A percentile compares a stretch with the other conserved stretches of the same genome.
Evolutionary conservation across 2,113 vertebrate genomes (phyloP).

Genomic region (Paralichthys olivaceus): DNA sequence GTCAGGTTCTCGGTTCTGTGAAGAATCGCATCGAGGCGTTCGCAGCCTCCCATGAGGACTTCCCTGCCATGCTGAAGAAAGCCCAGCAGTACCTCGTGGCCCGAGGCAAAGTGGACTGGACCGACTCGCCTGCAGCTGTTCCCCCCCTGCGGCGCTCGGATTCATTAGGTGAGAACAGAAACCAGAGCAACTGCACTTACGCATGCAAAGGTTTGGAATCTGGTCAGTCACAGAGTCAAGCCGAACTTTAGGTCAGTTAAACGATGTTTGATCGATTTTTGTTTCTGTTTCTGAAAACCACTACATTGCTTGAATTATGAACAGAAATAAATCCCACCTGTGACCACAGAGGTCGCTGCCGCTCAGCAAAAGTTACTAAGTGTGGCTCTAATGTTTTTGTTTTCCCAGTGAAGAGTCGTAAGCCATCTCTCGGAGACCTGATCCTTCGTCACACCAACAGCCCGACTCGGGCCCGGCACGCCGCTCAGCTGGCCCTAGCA

Average conservation of each 20-base stretch:
- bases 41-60: constrained; percentile 91
- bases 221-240: too few species aligned
- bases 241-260: too few species aligned
- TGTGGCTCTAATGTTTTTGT: neutral
- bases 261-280: too few species aligned
- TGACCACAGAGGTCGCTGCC: neutral
- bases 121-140: constrained; percentile 76
- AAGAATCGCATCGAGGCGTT: constrained; percentile 97
- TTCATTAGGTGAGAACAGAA: constrained; percentile 83
- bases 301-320: neutral
- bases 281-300: too few species aligned
- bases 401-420: constrained; percentile 89
- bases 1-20: constrained; percentile 93
- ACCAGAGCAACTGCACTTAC: neutral
- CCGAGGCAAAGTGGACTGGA: constrained; percentile 91
- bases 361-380: neutral
- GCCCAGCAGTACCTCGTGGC: constrained; percentile 94
- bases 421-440: constrained; percentile 92
- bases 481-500: constrained; percentile 88
- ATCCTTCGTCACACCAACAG: constrained; percentile 93
- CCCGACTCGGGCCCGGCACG: constrained; percentile 89
- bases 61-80: constrained; percentile 90
- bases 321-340: neutral
- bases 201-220: neutral
- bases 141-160: constrained; percentile 87